These are phyloP conservation scores for Aphelinus certus DNA, from an alignment of 1,140 invertebrate species.

Conservation along the genomic window DNA sequence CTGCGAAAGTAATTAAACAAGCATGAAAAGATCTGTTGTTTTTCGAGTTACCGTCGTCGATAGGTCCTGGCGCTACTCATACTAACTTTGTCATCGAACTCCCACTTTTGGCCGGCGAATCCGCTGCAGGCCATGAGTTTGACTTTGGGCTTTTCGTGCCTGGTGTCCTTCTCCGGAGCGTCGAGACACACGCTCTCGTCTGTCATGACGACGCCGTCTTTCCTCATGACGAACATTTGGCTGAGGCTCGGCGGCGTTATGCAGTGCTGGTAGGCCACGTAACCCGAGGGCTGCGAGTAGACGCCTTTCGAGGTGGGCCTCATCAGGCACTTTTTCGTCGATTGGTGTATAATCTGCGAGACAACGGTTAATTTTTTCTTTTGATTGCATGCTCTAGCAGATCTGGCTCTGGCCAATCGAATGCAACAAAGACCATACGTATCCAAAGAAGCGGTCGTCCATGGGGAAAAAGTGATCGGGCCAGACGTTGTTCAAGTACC, in stretches of 20 bases:
- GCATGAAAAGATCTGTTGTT: slow-evolving; percentile 15
- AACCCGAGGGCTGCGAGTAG: slow-evolving; percentile 72
- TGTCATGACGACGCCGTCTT: slow-evolving; percentile 74
- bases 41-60: slow-evolving; percentile 11
- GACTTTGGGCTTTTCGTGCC: slow-evolving; percentile 67
- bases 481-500: slow-evolving; percentile 96
- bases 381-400: too few relatives aligned
- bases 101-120: slow-evolving; percentile 72
- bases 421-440: slow-evolving; percentile 49
- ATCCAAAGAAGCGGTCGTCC: slow-evolving; percentile 83
- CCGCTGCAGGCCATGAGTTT: slow-evolving; percentile 75
- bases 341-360: slow-evolving; percentile 65
- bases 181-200: slow-evolving; percentile 80
- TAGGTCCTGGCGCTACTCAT: too few relatives aligned
- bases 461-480: slow-evolving; percentile 91
- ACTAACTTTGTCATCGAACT: slow-evolving; percentile 66
- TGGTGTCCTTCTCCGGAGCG: slow-evolving; percentile 67
- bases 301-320: slow-evolving; percentile 69
- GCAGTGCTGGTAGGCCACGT: slow-evolving; percentile 70
- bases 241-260: slow-evolving; percentile 64
- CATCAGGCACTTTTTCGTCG: slow-evolving; percentile 70
- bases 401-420: too few relatives aligned
- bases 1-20: slow-evolving; percentile 55
- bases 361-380: neutral
- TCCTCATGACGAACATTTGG: slow-evolving; percentile 81